These are phyloP conservation scores for Andrena chrysosceles DNA, from an alignment of 2,888 invertebrate species.

Conservation along the genomic window DNA sequence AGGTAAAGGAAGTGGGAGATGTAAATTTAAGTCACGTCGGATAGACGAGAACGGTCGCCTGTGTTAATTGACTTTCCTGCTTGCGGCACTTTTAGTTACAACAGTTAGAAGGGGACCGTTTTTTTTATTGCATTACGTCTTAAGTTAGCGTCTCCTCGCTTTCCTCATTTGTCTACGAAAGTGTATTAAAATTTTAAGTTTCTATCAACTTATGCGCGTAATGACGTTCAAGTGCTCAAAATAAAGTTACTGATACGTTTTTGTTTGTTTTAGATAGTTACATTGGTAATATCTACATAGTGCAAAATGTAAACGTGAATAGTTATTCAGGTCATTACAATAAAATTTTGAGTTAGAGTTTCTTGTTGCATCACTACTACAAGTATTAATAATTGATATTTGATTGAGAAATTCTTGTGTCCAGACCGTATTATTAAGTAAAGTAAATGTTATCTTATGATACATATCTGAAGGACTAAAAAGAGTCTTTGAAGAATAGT, in stretches of 20 bases:
- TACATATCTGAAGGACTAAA: too few species aligned
- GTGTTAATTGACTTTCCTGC: slow-evolving; percentile 68
- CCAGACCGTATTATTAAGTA: too few species aligned
- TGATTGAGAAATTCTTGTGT: too few species aligned
- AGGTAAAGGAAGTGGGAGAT: slow-evolving; percentile 1
- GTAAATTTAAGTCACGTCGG: slow-evolving; percentile 66
- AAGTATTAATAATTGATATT: too few species aligned
- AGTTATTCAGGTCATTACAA: too few species aligned
- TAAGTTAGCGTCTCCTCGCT: slow-evolving; percentile 14
- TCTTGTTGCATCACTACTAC: too few species aligned
- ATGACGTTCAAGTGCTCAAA: too few species aligned
- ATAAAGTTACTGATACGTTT: background rate
- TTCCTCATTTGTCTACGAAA: background rate
- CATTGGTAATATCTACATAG: too few species aligned
- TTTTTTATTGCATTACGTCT: slow-evolving; percentile 40
- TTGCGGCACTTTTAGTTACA: slow-evolving; percentile 51
- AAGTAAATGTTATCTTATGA: too few species aligned
- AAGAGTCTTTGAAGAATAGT: too few species aligned
- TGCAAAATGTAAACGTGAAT: too few species aligned
- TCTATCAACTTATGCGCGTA: background rate
- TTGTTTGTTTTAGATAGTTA: background rate
- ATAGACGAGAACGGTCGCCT: slow-evolving; percentile 49
- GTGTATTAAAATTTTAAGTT: background rate
- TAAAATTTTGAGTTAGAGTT: too few species aligned
- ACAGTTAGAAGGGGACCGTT: slow-evolving; percentile 48